phyloP scores from a whole-genome alignment of 2,113 vertebrate species.

The Clupea harengus region DNA sequence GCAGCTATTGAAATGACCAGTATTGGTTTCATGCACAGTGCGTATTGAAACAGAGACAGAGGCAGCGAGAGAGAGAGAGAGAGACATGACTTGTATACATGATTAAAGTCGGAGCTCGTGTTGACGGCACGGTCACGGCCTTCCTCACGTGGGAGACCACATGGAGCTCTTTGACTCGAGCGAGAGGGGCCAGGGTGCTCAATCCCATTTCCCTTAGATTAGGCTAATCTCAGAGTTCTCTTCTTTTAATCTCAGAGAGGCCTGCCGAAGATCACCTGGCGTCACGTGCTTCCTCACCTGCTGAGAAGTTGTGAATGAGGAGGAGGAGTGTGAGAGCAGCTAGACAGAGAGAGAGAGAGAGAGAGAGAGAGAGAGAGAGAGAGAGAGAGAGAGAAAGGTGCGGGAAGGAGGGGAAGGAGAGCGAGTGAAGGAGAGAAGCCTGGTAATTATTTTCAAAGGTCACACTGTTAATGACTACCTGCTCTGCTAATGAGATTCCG shows the following conservation, averaged over 20 bases:
- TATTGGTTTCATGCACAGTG: not conserved
- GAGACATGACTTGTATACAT: not conserved
- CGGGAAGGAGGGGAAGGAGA: conserved; percentile 48
- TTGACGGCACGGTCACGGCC: not conserved
- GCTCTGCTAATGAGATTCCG: conserved; percentile 95
- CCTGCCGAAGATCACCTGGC: conserved; percentile 47
- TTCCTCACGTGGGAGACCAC: conserved; percentile 58
- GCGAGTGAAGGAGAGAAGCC: conserved; percentile 60
- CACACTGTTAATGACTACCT: conserved; percentile 96
- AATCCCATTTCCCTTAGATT: conserved; percentile 70
- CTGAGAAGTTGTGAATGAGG: conserved; percentile 73
- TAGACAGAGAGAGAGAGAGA: conserved; percentile 52
- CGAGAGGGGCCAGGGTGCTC: conserved; percentile 45
- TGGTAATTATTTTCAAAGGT: conserved; percentile 99
- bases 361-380: conserved; percentile 49
- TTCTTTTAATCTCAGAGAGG: conserved; percentile 68
- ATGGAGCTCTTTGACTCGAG: conserved; percentile 47
- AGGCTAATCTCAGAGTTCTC: conserved; percentile 66
- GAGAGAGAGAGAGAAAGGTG: conserved; percentile 49
- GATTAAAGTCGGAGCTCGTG: not conserved
- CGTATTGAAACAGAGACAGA: not conserved
- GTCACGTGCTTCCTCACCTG: conserved; percentile 51
- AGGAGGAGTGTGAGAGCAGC: conserved; percentile 50
- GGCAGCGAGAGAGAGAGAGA: not conserved
- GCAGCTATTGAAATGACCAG: not conserved